Evolutionary conservation across 1,140 invertebrate genomes (phyloP).

Genomic region (Triops longicaudatus): DNA sequence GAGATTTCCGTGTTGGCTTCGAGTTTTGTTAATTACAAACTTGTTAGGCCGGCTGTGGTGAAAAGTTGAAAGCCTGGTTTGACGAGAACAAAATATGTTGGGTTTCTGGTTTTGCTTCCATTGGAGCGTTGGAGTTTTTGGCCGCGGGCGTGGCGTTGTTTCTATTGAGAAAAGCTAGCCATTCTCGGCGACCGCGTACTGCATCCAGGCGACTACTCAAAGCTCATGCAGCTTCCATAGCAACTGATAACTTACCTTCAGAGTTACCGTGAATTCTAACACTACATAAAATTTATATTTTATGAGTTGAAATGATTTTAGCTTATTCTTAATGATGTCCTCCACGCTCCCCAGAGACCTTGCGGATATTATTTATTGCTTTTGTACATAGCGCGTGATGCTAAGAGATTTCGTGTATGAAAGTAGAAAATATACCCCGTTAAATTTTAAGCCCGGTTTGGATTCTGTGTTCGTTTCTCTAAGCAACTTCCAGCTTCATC

Average conservation of each 20-base stretch:
- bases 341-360: neutral
- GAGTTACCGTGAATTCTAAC: conserved; percentile 19
- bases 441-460: no score
- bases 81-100: conserved; percentile 29
- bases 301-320: no score
- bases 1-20: neutral
- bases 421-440: no score
- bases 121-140: conserved; percentile 29
- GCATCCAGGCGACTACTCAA: conserved; percentile 13
- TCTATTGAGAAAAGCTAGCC: conserved; percentile 23
- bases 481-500: no score
- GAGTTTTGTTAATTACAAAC: neutral
- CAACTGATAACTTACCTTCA: conserved; percentile 23
- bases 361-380: neutral
- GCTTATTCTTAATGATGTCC: neutral
- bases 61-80: conserved; percentile 28
- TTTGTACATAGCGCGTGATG: neutral
- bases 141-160: conserved; percentile 27
- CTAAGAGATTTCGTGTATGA: no score
- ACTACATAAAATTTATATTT: no score
- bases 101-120: conserved; percentile 28
- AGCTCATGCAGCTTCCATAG: conserved; percentile 18
- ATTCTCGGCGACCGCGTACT: conserved; percentile 20
- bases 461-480: no score
- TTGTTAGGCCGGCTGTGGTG: conserved; percentile 23